These are phyloP conservation scores for Perizoma flavofasciatum DNA, from an alignment of 2,888 invertebrate species.

Conservation along the genomic window DNA sequence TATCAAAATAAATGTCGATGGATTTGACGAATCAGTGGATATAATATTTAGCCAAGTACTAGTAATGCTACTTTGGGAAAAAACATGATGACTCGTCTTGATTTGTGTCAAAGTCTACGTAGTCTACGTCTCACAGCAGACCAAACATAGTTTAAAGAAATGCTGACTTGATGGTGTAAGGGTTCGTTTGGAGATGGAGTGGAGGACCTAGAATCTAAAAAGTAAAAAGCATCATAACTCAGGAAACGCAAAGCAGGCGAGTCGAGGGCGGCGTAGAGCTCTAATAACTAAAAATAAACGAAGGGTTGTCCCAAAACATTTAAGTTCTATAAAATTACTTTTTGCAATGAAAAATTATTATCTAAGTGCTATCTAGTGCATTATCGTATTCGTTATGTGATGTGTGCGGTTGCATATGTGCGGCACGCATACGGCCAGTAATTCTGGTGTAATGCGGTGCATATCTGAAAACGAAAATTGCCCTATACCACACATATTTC, in stretches of 20 bases:
- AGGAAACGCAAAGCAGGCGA: conserved; percentile 64
- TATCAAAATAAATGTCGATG: no score
- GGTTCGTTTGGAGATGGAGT: conserved; percentile 12
- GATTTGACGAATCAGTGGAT: no score
- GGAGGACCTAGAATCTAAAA: conserved; percentile 19
- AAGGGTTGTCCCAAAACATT: conserved; percentile 84
- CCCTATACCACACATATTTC: conserved; percentile 84
- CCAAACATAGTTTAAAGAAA: conserved; percentile 18
- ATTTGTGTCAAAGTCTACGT: conserved; percentile 8
- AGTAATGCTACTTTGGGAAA: neutral
- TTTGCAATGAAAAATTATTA: conserved; percentile 69
- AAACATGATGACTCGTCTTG: conserved; percentile 2
- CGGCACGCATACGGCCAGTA: conserved; percentile 84
- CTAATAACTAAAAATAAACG: conserved; percentile 73
- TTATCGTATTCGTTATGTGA: conserved; percentile 80
- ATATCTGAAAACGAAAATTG: conserved; percentile 84
- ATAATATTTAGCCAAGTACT: no score
- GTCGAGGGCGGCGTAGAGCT: conserved; percentile 80
- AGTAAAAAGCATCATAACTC: conserved; percentile 34
- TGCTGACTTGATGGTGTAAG: conserved; percentile 8
- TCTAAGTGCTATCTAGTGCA: conserved; percentile 84
- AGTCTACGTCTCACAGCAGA: conserved; percentile 22
- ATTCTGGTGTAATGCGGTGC: conserved; percentile 84
- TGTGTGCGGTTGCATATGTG: conserved; percentile 84
- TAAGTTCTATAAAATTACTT: conserved; percentile 71